These are phyloP conservation scores for Papilio polyxenes DNA, from an alignment of 1,140 invertebrate genomes.

Conservation along the genomic window DNA sequence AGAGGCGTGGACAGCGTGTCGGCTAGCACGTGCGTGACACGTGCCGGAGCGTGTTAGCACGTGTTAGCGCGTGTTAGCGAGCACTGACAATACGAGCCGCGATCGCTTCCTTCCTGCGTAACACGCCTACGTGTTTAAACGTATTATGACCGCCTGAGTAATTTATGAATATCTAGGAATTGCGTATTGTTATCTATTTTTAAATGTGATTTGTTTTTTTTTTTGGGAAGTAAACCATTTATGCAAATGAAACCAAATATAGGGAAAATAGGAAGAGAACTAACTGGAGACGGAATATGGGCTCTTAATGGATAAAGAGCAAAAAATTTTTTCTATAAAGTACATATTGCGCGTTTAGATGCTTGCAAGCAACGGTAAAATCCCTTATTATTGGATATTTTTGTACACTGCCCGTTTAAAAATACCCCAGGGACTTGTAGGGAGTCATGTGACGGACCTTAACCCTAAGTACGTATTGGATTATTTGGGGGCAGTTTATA, in stretches of 20 bases:
- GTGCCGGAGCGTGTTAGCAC: slow-evolving; percentile 46
- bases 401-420: background rate
- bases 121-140: slow-evolving; percentile 60
- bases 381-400: background rate
- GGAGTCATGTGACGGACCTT: background rate
- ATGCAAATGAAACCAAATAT: background rate
- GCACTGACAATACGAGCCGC: slow-evolving; percentile 5
- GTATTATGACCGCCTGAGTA: slow-evolving; percentile 54
- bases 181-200: slow-evolving; percentile 34
- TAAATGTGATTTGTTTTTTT: background rate
- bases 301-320: too few species aligned
- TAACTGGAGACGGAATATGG: too few species aligned
- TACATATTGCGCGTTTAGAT: too few species aligned
- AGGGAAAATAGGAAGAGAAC: background rate
- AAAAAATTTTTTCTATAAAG: too few species aligned
- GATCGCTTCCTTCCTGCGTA: slow-evolving; percentile 57
- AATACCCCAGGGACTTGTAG: background rate
- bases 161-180: slow-evolving; percentile 44
- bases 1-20: slow-evolving; percentile 38
- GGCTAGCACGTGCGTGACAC: slow-evolving; percentile 37
- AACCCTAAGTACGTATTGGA: background rate
- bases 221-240: slow-evolving; percentile 40
- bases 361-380: background rate
- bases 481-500: background rate
- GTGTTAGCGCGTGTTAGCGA: slow-evolving; percentile 31